Percentiles rank a stretch among this genome's conserved stretches.
Evolutionary conservation across 2,797 vertebrate species (phyloP).

Genomic region (Phrynocephalus forsythii): DNA sequence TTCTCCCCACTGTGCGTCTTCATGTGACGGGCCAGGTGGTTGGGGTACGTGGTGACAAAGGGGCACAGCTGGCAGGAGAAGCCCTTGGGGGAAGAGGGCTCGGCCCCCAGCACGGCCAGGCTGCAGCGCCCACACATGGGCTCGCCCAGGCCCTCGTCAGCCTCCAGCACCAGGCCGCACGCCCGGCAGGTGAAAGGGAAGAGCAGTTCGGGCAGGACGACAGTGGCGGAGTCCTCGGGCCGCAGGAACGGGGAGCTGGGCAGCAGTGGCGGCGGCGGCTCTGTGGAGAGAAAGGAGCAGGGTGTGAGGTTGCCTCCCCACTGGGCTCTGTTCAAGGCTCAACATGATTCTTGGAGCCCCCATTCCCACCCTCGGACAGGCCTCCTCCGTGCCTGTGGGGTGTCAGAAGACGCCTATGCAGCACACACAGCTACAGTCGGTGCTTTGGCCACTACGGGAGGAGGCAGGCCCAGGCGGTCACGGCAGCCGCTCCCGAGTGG

Average conservation of each 20-base stretch:
- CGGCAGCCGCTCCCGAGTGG: too few relatives aligned
- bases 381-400: too few relatives aligned
- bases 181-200: conserved; percentile 90
- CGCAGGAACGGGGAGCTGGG: conserved; percentile 82
- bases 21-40: conserved; percentile 94
- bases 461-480: too few relatives aligned
- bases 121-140: conserved; percentile 88
- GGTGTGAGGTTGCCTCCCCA: not conserved
- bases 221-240: conserved; percentile 75
- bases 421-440: too few relatives aligned
- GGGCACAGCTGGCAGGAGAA: conserved; percentile 89
- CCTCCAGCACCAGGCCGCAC: conserved; percentile 90
- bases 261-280: conserved; percentile 81
- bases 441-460: too few relatives aligned
- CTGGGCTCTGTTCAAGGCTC: too few relatives aligned
- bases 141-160: conserved; percentile 84
- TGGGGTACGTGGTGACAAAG: conserved; percentile 92
- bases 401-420: too few relatives aligned
- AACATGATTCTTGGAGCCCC: too few relatives aligned
- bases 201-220: conserved; percentile 89
- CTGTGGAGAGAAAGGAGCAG: conserved; percentile 32
- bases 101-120: conserved; percentile 81
- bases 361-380: too few relatives aligned
- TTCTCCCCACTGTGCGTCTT: conserved; percentile 94
- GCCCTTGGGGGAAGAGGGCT: conserved; percentile 82